phyloP scores from a whole-genome alignment of 2,797 vertebrate genomes.

The Helarctos malayanus region DNA sequence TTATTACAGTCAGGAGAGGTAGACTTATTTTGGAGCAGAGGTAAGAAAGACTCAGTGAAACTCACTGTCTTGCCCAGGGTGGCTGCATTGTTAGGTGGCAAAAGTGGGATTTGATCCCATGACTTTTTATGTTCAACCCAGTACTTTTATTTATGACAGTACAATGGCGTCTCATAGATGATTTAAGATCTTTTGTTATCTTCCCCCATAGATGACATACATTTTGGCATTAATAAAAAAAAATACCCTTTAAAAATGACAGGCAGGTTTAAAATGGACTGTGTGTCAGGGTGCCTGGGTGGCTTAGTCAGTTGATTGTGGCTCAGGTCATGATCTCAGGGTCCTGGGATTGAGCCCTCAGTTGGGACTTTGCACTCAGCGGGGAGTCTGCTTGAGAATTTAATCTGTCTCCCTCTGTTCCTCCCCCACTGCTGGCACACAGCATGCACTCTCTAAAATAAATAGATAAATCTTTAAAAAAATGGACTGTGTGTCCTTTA shows the following conservation, averaged over 20 bases:
- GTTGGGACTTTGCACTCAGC: too few relatives aligned
- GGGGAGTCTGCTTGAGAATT: too few relatives aligned
- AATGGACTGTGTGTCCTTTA: not conserved
- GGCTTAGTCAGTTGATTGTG: not conserved
- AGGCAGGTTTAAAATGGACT: not conserved
- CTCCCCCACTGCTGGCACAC: too few relatives aligned
- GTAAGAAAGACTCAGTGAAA: not conserved
- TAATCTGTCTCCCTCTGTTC: too few relatives aligned
- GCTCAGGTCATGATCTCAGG: not conserved
- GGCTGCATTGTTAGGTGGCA: not conserved
- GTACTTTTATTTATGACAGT: not conserved
- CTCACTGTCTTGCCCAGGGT: not conserved
- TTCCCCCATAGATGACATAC: not conserved
- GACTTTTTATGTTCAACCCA: not conserved
- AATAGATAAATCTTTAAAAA: not conserved
- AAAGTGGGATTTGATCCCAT: not conserved
- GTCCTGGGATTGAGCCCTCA: not conserved
- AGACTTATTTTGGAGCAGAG: not conserved
- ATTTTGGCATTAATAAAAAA: conserved; percentile 46
- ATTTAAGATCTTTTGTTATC: conserved; percentile 7
- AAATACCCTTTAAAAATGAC: not conserved
- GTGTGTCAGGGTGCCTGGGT: not conserved
- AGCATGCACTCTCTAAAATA: too few relatives aligned
- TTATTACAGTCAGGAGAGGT: not conserved
- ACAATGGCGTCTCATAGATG: not conserved